Base-by-base conservation (phyloP, 2,888 invertebrate species). In the Platerodrilus igneus region DNA sequence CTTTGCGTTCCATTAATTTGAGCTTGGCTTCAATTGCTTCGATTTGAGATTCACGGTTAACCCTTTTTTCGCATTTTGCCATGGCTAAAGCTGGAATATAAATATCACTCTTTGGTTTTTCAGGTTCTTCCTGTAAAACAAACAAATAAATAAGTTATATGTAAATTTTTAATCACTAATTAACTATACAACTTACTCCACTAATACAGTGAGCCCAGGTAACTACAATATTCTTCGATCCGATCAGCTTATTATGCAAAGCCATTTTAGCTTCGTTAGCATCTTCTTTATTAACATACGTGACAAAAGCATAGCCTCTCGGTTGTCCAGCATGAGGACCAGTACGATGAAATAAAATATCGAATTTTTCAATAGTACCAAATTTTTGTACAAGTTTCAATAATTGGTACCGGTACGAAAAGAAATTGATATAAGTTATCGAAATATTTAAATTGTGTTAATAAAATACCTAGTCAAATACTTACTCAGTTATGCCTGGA, bases 301-400 rank as follows among this genome's bases (percentile, higher is more conserved):
- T 92, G 34, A 92, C 89, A 68, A 95, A 95, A 11, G 93, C 93
- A 64, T 93, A 95, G 11, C 95, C 94, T 45, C 92, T 75, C 1
- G 94, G 90, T 65, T 88, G 88, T 33, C 93, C 93, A 52, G 81
- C 79, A 53, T 86, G 78, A 21, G 92, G 90, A 52, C 94, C 94
- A 51, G 83, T 81, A 53, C 91, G 90, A 70, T 94, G 92, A 67
- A 92, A 93, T 53, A 95, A 79, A 72, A 93, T 85, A 73, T 95
- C 94, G 73, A 94, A 93, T 81, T 93, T 92, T 74, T 90, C 88
- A 63, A 94, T 86, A 64, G 79, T 76, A 67, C 94, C 94, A 78
- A 87, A 86, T 79, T 86, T 86, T 81, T 93, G 91, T 73, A 91
- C 79, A 74, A 94, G 81, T 88, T 94, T 94, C 73, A 95, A 77